Evolutionary conservation across 1,140 invertebrate species (phyloP).

Genomic region (Polyergus mexicanus): DNA sequence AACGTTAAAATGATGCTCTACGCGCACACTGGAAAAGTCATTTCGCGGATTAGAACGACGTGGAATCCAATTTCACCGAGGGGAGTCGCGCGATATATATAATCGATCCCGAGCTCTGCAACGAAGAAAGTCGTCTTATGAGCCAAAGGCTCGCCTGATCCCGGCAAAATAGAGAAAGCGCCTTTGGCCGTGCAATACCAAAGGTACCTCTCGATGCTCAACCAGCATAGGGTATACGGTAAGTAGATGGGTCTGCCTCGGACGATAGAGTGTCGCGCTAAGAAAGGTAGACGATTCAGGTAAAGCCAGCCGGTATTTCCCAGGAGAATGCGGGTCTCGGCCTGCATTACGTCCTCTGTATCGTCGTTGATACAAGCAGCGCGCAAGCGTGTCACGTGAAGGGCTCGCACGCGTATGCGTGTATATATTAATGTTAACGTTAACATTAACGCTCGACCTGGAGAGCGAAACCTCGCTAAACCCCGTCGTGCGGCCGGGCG

Average conservation of each 20-base stretch:
- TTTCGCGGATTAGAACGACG: conserved; percentile 23
- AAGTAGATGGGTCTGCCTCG: conserved; percentile 34
- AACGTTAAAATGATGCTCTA: conserved; percentile 5
- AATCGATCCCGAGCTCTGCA: conserved; percentile 61
- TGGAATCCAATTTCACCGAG: conserved; percentile 26
- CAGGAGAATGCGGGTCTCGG: conserved; percentile 51
- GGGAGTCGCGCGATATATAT: conserved; percentile 31
- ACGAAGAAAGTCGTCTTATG: conserved; percentile 69
- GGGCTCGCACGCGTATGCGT: not conserved
- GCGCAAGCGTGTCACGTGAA: conserved; percentile 55
- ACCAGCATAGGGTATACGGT: conserved; percentile 22
- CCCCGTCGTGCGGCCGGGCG: not conserved
- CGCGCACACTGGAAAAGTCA: conserved; percentile 5
- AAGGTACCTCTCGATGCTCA: conserved; percentile 48
- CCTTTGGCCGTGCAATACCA: conserved; percentile 40
- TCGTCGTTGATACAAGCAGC: conserved; percentile 49
- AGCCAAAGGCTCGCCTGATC: conserved; percentile 48
- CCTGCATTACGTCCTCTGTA: conserved; percentile 51
- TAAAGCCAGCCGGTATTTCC: conserved; percentile 72
- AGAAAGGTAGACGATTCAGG: conserved; percentile 57
- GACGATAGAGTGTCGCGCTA: conserved; percentile 58
- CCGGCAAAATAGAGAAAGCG: conserved; percentile 49
- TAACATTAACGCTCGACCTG: conserved; percentile 47
- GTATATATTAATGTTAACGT: conserved; percentile 63
- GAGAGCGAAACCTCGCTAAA: conserved; percentile 8